Evolutionary conservation across 1,140 invertebrate genomes (phyloP), one percentile per base, ranked within the genome.

Genomic region (Eupristina koningsbergeri): DNA sequence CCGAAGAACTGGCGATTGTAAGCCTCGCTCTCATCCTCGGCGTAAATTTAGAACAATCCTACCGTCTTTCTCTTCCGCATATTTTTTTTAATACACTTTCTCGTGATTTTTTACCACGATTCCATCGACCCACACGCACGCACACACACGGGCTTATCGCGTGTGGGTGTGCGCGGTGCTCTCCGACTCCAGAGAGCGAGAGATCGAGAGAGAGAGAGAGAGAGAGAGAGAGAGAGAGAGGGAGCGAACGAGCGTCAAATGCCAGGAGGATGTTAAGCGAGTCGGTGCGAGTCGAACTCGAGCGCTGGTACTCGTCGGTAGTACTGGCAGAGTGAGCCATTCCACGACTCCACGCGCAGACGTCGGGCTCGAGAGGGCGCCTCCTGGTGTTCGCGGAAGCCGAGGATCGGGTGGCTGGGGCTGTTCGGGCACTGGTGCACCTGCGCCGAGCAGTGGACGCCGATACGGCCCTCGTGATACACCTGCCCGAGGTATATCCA

Each of bases 331-430:
- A 67, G 64, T 36, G 64, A 67, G 64, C 64, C 31, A 67, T 36
- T 71, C 36, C 15, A 13, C 19, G 13, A 41, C 17, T 39, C 13
- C 15, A 1, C 41, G 50, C 41, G 29, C 47, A 58, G 50, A 11
- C 31, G 75, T 77, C 75, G 75, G 41, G 36, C 45, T 61, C 45
- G 31, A 50, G 73, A 41, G 83, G 85, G 88, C 87, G 88, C 87
- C 88, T 86, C 84, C 88, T 89, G 67, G 86, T 86, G 87, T 86
- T 80, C 79, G 83, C 39, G 79, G 80, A 73, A 83, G 78, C 80
- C 39, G 34, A 31, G 36, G 11, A 58, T 41, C 6, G 39, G 6
- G 67, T 19, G 67, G 36, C 3, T 5, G n/a, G 7, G 67, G n/a
- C 11, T 26, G 73, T 11, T 0, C 29, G 31, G 41, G 15, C 9